Percentiles rank a stretch among this genome's conserved stretches.
Conservation (phyloP, 2,113 vertebrate species). For the Phyllopteryx taeniolatus region DNA sequence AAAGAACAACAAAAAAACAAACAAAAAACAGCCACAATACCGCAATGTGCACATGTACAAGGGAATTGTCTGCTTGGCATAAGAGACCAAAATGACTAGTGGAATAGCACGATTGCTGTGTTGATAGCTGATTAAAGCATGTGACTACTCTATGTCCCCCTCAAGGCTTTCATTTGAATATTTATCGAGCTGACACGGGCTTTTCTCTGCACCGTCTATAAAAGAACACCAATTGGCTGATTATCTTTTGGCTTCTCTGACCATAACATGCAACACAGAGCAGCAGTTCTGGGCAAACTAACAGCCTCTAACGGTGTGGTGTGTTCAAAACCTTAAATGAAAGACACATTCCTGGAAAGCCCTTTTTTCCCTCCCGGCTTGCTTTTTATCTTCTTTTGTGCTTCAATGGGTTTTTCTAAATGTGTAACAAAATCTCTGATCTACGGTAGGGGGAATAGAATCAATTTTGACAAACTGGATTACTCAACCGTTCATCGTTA, state of each 20-base stretch:
- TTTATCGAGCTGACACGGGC: constrained; percentile 60
- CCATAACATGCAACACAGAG: constrained; percentile 25
- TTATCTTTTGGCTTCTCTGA: constrained; percentile 50
- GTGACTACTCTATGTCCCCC: constrained; percentile 55
- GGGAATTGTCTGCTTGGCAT: not conserved
- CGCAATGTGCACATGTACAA: constrained; percentile 1
- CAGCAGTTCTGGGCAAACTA: not conserved
- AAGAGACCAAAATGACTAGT: constrained; percentile 5
- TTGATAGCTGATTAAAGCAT: constrained; percentile 57
- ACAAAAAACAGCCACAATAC: not conserved
- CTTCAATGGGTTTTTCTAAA: constrained; percentile 24
- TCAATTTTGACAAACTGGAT: constrained; percentile 21
- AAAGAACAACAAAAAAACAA: constrained; percentile 1
- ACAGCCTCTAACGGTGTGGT: constrained; percentile 8
- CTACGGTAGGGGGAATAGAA: not conserved
- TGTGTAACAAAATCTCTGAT: constrained; percentile 32
- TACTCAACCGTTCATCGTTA: constrained; percentile 12
- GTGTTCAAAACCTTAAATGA: constrained; percentile 7
- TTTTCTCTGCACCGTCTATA: constrained; percentile 51
- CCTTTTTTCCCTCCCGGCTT: not conserved
- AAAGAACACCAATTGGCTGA: constrained; percentile 59
- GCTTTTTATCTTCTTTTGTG: constrained; percentile 24
- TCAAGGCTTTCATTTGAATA: constrained; percentile 61
- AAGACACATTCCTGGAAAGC: constrained; percentile 12
- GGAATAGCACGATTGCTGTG: constrained; percentile 32